phyloP scores from a whole-genome alignment of 2,797 vertebrate genomes.

The Podarcis siculus region DNA sequence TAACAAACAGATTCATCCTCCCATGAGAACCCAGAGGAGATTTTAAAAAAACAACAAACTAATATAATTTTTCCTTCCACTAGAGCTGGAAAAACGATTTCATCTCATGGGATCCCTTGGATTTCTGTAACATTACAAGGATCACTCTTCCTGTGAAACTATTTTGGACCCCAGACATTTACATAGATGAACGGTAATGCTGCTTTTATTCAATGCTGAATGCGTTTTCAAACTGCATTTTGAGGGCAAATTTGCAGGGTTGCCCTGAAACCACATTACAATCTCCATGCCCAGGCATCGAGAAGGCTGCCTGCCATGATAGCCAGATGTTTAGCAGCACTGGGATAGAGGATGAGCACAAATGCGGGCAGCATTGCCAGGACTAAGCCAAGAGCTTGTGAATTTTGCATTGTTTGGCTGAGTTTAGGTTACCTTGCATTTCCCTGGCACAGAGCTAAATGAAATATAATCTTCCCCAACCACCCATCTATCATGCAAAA shows the following conservation, averaged over 20 bases:
- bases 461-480: neutral
- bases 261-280: neutral
- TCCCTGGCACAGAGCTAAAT: neutral
- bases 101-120: slow-evolving; percentile 58
- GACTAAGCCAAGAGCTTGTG: neutral
- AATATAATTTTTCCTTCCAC: slow-evolving; percentile 1
- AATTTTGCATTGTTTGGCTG: neutral
- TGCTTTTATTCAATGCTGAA: neutral
- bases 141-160: slow-evolving; percentile 54
- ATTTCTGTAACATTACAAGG: slow-evolving; percentile 72
- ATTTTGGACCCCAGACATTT: slow-evolving; percentile 57
- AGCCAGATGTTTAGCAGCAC: neutral
- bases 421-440: neutral
- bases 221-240: neutral
- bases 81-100: slow-evolving; percentile 70
- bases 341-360: neutral
- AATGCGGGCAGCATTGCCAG: neutral
- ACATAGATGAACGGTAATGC: slow-evolving; percentile 66
- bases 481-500: neutral
- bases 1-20: neutral
- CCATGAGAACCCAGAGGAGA: rapidly evolving
- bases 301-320: neutral
- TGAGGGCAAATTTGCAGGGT: neutral
- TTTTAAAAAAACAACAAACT: neutral
- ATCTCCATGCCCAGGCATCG: neutral